Base-by-base conservation (phyloP, 2,113 vertebrate species). In the Irena cyanogastra region DNA sequence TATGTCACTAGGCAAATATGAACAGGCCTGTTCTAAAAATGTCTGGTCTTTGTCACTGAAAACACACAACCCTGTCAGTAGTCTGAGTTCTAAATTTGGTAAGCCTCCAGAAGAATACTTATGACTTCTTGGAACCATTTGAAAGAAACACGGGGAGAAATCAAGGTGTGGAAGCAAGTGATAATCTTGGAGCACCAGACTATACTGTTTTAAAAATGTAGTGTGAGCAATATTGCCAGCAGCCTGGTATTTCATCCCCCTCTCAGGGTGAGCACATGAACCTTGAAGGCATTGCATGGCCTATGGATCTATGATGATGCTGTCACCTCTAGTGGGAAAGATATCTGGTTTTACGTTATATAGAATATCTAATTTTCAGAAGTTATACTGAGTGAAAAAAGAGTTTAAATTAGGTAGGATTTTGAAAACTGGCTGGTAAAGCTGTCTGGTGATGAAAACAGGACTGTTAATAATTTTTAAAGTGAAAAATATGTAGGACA, bases 1-100 rank as follows among this genome's bases (percentile, higher is more conserved):
- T 92, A 89, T 74, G 52, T 95, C 79, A 86, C n/a, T 15, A 39
- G 63, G n/a, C 66, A 96, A 95, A 92, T 77, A 83, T 45, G 68
- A 93, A 59, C 63, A 92, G 35, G 27, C 19, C 39, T 86, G 35
- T 59, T 89, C 59, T 66, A 42, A 86, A 86, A 77, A 86, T 27
- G 21, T 54, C 83, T 93, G 72, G 28, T 83, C 64, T 95, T 72
- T 92, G 49, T 89, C 71, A 86, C 35, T 63, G 68, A 66, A 92
- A 97, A 81, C 33, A 57, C 31, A 65, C 57, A 76, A n/a, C 28
- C 27, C 56, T 83, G 30, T 63, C 0, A 9, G 76, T 70, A 86
- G 83, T 79, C 87, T 65, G 70, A 30, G 14, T 82, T 74, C 72
- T 57, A 75, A 82, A 59, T 61, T 63, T 61, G 27, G 76, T 70